Percentiles rank a stretch among this genome's conserved stretches.
phyloP scores from a whole-genome alignment of 1,140 invertebrate genomes.

The Procambarus virginalis region DNA sequence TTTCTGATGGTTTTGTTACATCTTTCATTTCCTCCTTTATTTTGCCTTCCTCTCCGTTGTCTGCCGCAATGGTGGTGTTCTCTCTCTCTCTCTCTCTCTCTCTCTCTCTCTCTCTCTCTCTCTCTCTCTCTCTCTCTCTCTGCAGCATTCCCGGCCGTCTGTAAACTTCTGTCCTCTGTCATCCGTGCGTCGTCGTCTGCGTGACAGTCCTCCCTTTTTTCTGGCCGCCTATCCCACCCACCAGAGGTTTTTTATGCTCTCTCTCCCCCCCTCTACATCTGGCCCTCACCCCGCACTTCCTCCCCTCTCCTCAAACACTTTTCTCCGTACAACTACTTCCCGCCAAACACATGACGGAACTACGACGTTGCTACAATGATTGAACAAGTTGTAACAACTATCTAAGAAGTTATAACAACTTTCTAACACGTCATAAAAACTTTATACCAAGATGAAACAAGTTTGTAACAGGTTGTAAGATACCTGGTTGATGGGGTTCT shows the following conservation, averaged over 20 bases:
- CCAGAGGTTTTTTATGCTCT: not conserved
- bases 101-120: constrained; percentile 13
- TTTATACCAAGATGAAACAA: too few relatives aligned
- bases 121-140: constrained; percentile 8
- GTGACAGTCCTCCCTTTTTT: not conserved
- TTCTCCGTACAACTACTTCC: not conserved
- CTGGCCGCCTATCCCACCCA: not conserved
- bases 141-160: not conserved
- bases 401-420: too few relatives aligned
- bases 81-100: not conserved
- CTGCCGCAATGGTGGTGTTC: too few relatives aligned
- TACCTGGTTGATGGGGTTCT: too few relatives aligned
- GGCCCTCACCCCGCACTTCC: not conserved
- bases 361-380: too few relatives aligned
- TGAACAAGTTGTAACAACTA: too few relatives aligned
- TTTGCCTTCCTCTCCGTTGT: too few relatives aligned
- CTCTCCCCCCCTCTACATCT: not conserved
- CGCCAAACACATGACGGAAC: too few relatives aligned
- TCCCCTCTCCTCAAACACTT: not conserved
- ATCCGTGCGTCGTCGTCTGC: not conserved
- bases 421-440: too few relatives aligned
- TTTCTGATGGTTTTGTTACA: too few relatives aligned
- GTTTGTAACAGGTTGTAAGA: too few relatives aligned
- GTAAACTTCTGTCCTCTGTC: not conserved
- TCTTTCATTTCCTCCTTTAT: too few relatives aligned